These are phyloP conservation scores for Myotis brandtii DNA, from an alignment of 2,113 vertebrate genomes.

Conservation along the genomic window DNA sequence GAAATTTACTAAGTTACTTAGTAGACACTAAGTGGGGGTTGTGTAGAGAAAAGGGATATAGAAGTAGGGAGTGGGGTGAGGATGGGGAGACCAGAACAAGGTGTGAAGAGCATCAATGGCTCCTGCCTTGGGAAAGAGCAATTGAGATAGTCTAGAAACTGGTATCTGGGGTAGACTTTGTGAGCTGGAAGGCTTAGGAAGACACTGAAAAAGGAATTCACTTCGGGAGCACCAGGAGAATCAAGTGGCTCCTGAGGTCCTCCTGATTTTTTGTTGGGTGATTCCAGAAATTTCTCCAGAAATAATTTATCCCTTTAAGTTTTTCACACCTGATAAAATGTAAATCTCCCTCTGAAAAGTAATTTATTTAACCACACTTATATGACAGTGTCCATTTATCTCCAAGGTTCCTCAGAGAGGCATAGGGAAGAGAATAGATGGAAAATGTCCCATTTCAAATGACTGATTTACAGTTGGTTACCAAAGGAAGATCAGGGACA, in stretches of 20 bases:
- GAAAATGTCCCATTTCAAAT: background rate
- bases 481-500: background rate
- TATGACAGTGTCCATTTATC: background rate
- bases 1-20: background rate
- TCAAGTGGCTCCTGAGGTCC: background rate
- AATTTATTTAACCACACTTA: background rate
- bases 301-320: background rate
- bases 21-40: background rate
- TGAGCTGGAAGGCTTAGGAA: background rate
- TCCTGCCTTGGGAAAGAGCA: background rate
- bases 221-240: background rate
- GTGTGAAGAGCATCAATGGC: background rate
- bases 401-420: background rate
- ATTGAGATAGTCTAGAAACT: background rate
- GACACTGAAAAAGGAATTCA: background rate
- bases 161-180: background rate
- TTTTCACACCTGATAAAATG: background rate
- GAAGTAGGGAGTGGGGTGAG: background rate
- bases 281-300: background rate
- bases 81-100: background rate
- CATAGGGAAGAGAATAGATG: background rate
- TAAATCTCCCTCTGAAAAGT: background rate
- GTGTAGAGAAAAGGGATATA: background rate
- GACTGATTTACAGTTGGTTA: background rate
- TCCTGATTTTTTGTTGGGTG: background rate